phyloP scores from a whole-genome alignment of 1,140 invertebrate species.

The Drosophila gunungcola region DNA sequence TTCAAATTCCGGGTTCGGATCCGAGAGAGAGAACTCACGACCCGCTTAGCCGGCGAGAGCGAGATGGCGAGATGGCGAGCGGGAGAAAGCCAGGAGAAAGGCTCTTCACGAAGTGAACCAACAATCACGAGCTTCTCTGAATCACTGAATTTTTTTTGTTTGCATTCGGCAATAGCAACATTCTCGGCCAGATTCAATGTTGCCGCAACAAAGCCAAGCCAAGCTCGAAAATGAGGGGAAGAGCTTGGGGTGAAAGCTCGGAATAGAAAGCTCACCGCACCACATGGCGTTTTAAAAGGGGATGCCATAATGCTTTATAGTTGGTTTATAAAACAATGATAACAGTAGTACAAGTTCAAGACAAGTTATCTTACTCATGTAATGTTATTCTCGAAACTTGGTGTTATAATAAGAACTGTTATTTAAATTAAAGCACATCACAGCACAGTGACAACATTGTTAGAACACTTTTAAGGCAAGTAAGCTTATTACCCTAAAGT shows the following conservation, averaged over 20 bases:
- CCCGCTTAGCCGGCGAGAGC: slow-evolving; percentile 27
- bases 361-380: no score
- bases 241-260: slow-evolving; percentile 1
- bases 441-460: no score
- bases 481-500: no score
- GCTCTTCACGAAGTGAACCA: slow-evolving; percentile 63
- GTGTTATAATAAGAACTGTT: not conserved
- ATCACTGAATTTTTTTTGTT: slow-evolving; percentile 77
- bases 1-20: slow-evolving; percentile 57
- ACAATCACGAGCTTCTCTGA: slow-evolving; percentile 70
- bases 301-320: no score
- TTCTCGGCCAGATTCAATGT: not conserved
- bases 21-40: slow-evolving; percentile 35
- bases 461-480: no score
- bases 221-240: slow-evolving; percentile 20
- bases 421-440: no score
- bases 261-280: not conserved
- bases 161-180: slow-evolving; percentile 24
- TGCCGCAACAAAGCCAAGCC: slow-evolving; percentile 11
- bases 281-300: no score
- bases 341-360: no score
- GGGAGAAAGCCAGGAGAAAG: slow-evolving; percentile 6
- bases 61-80: slow-evolving; percentile 17
- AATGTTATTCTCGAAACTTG: not conserved
- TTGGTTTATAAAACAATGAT: no score